A percentile compares a stretch with the other conserved stretches of the same genome.
These are phyloP conservation scores for Distichodus sexfasciatus DNA, from an alignment of 2,797 vertebrate species.

Conservation along the genomic window DNA sequence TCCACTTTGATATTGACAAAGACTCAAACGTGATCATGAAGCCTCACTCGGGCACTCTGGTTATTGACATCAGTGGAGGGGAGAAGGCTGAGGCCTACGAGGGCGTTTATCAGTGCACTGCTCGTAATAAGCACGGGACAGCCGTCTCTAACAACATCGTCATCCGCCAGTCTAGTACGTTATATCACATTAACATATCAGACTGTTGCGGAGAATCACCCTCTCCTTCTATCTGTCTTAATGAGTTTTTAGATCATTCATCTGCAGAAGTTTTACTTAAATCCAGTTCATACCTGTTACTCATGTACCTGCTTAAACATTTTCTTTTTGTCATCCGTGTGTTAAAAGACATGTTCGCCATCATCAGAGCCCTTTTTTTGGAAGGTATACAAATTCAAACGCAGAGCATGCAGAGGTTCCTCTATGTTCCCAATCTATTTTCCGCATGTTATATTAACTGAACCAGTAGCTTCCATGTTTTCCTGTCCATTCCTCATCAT, in stretches of 20 bases:
- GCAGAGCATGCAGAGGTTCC: constrained; percentile 48
- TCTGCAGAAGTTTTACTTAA: constrained; percentile 15
- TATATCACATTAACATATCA: not conserved
- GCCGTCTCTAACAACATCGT: constrained; percentile 91
- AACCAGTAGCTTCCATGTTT: not conserved
- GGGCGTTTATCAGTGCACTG: constrained; percentile 91
- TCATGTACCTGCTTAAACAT: no score
- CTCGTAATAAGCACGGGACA: constrained; percentile 88
- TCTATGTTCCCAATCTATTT: constrained; percentile 18
- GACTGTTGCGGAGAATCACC: not conserved
- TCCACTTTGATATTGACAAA: constrained; percentile 89
- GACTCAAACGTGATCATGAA: constrained; percentile 85
- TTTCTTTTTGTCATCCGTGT: constrained; percentile 17
- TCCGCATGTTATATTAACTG: constrained; percentile 45
- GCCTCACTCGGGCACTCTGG: constrained; percentile 85
- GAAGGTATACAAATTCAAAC: constrained; percentile 61
- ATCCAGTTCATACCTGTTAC: constrained; percentile 5
- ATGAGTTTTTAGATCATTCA: not conserved
- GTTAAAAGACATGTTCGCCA: constrained; percentile 60
- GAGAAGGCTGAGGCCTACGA: constrained; percentile 88
- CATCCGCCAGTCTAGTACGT: constrained; percentile 89
- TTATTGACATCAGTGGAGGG: constrained; percentile 87
- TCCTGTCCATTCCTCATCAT: constrained; percentile 24
- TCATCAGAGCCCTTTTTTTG: constrained; percentile 61
- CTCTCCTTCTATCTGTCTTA: not conserved